Base-by-base conservation (phyloP, 2,797 vertebrate species). In the Spinus olivaceus region DNA sequence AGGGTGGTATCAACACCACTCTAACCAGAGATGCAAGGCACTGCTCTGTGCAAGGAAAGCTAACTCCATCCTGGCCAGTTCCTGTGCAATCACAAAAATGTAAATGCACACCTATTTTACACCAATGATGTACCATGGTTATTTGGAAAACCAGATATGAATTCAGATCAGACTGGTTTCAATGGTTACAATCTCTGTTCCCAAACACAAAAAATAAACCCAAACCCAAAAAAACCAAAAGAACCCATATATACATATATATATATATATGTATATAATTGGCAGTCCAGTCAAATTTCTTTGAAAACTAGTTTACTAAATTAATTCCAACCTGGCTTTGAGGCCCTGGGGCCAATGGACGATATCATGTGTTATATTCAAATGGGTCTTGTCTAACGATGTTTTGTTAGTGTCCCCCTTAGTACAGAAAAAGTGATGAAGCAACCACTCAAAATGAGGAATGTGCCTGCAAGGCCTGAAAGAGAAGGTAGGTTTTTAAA, bases 241-340 rank as follows among this genome's bases (percentile, higher is more conserved):
- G 10, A n/a, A 25, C 13, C 8, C 12, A 53, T 14, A 54, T 22
- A 18, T 17, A 44, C 32, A 12, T 15, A 9, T 22, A 28, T 49
- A 27, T 47, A 17, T 33, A 30, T 27, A 50, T 28, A 37, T 37
- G 11, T 37, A 37, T 37, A 37, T 37, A 7, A 39, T 50, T 61
- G 50, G 61, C 63, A 86, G 81, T 88, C 91, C 63, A 86, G 81
- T 88, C 91, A 95, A 95, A 95, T 60, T 88, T 85, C 94, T 95
- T 94, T 81, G 37, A 69, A 81, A 46, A 76, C 1, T 27, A 44
- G 42, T 42, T 94, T 92, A 65, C 79, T 91, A 86, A 80, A 88
- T 67, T 6, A 94, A 92, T 85, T 85, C 53, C 21, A 82, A 37
- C 27, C 32, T 39, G 19, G 42, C 23, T 81, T 74, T 85, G 59